These are phyloP conservation scores for Phasia obesa DNA, from an alignment of 2,888 invertebrate genomes.

Conservation along the genomic window DNA sequence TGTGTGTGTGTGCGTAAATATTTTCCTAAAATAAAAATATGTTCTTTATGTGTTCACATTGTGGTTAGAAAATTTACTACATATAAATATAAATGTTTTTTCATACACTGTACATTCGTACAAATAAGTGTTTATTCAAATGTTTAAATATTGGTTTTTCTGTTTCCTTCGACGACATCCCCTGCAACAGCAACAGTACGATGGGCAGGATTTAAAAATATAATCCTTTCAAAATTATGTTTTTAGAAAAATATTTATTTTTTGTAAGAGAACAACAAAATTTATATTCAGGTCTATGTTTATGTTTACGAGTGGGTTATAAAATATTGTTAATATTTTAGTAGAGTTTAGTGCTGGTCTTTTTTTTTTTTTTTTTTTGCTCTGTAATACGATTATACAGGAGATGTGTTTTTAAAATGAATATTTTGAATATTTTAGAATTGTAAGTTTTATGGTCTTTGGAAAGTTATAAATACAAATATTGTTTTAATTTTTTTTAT, in stretches of 20 bases:
- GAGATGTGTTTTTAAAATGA: neutral
- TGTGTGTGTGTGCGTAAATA: neutral
- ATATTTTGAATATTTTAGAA: conserved; percentile 27
- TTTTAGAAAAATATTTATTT: conserved; percentile 23
- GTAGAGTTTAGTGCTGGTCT: neutral
- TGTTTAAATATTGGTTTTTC: conserved; percentile 25
- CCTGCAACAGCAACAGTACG: neutral
- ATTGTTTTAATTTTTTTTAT: neutral
- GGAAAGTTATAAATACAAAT: conserved; percentile 32
- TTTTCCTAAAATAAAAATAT: conserved; percentile 23
- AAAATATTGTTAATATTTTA: conserved; percentile 47
- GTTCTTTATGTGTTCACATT: conserved; percentile 39
- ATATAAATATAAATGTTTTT: conserved; percentile 35
- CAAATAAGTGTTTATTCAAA: conserved; percentile 29
- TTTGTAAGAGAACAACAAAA: neutral
- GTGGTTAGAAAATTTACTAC: conserved; percentile 44
- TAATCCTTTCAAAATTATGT: conserved; percentile 55
- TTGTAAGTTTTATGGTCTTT: conserved; percentile 41
- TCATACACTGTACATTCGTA: conserved; percentile 19
- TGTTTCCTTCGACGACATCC: neutral
- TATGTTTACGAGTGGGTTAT: conserved; percentile 20
- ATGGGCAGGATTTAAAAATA: conserved; percentile 33
- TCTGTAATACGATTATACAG: too few relatives aligned
- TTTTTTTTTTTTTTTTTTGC: neutral
- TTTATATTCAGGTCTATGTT: conserved; percentile 40